phyloP scores from a whole-genome alignment of 2,113 vertebrate genomes.

The Aegypius monachus region DNA sequence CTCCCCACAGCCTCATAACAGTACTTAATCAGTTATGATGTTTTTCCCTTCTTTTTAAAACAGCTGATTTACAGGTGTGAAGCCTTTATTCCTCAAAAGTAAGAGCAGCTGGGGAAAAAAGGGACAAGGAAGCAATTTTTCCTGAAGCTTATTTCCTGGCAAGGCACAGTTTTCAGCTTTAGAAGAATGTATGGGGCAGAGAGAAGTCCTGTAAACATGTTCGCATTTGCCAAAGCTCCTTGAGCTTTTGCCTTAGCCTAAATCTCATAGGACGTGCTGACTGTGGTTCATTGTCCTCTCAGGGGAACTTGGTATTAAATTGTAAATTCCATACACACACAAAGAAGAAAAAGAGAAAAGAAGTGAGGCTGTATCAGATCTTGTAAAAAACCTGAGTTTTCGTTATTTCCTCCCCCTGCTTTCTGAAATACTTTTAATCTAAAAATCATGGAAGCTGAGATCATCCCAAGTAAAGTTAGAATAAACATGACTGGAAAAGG shows the following conservation, averaged over 20 bases:
- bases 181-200: background rate
- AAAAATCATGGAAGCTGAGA: constrained; percentile 35
- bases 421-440: background rate
- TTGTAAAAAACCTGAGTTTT: background rate
- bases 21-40: background rate
- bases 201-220: background rate
- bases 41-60: background rate
- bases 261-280: background rate
- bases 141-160: background rate
- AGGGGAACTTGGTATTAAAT: background rate
- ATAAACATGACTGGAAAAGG: constrained; percentile 21
- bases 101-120: background rate
- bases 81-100: background rate
- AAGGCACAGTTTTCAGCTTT: background rate
- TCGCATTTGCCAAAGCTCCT: background rate
- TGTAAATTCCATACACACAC: background rate
- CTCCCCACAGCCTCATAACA: background rate
- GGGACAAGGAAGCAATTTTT: background rate
- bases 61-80: background rate
- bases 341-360: background rate
- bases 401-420: background rate
- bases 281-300: background rate
- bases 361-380: background rate
- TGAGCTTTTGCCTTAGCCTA: background rate
- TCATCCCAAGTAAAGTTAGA: constrained; percentile 41